Percentiles rank a stretch among this genome's conserved stretches.
phyloP scores from a whole-genome alignment of 2,797 vertebrate species.

The Manis pentadactyla region DNA sequence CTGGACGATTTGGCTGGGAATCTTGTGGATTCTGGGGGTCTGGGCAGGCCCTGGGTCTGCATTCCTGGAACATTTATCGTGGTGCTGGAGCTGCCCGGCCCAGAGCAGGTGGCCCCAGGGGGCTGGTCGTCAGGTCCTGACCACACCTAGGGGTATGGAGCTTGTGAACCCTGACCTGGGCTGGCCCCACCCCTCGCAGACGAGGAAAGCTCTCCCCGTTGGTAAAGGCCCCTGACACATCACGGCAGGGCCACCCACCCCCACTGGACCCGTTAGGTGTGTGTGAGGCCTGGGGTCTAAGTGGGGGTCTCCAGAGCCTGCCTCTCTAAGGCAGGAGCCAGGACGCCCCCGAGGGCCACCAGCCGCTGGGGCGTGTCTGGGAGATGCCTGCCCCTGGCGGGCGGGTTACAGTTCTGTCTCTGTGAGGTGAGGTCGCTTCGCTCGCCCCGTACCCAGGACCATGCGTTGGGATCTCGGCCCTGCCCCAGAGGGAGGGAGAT shows the following conservation, averaged over 20 bases:
- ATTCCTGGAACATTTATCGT: background rate
- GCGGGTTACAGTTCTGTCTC: conserved; percentile 63
- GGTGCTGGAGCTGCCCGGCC: accelerated
- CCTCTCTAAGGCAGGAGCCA: background rate
- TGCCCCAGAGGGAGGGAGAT: background rate
- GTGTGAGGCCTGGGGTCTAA: no score
- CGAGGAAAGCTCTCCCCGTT: background rate
- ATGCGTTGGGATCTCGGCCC: conserved; percentile 68
- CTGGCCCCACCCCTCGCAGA: accelerated
- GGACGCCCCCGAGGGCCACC: accelerated
- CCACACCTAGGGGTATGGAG: accelerated
- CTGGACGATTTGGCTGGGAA: accelerated
- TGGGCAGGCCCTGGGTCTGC: accelerated
- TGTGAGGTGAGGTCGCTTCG: background rate
- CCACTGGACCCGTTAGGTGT: accelerated
- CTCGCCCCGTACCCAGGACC: background rate
- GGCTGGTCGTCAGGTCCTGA: background rate
- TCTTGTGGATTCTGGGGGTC: accelerated
- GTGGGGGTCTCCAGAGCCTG: background rate
- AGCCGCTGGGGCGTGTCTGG: conserved; percentile 2
- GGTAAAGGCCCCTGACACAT: background rate
- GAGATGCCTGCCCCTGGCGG: conserved; percentile 38
- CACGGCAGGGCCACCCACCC: background rate
- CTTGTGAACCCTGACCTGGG: background rate
- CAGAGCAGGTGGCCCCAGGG: background rate